phyloP scores from a whole-genome alignment of 2,797 vertebrate species.

The Enteromius afrohamiltoni region DNA sequence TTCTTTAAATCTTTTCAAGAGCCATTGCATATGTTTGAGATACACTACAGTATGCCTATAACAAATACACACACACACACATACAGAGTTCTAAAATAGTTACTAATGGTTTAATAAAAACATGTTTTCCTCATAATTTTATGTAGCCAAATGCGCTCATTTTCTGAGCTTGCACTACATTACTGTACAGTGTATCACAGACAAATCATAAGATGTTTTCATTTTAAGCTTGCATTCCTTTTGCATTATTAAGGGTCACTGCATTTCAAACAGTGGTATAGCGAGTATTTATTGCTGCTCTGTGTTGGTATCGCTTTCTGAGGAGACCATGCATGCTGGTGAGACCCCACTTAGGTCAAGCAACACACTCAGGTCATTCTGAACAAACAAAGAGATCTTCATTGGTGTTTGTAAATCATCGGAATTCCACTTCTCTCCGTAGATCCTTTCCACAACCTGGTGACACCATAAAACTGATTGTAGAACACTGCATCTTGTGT shows the following conservation, averaged over 20 bases:
- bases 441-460: background rate
- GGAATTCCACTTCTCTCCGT: background rate
- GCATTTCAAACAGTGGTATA: conserved; percentile 1
- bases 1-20: conserved; percentile 4
- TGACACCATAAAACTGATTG: conserved; percentile 14
- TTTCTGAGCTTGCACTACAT: background rate
- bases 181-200: background rate
- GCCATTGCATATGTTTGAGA: conserved; percentile 20
- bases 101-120: background rate
- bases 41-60: background rate
- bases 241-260: background rate
- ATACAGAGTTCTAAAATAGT: background rate
- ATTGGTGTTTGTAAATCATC: background rate
- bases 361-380: conserved; percentile 23
- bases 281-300: background rate
- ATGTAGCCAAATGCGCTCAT: background rate
- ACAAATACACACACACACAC: background rate
- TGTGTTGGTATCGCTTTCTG: background rate
- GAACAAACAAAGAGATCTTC: background rate
- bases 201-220: background rate
- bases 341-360: conserved; percentile 16
- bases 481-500: background rate
- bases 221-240: background rate
- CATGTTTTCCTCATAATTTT: background rate
- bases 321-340: conserved; percentile 22